Base-by-base conservation (phyloP, 2,888 invertebrate species). In the Drosophila ustulata region DNA sequence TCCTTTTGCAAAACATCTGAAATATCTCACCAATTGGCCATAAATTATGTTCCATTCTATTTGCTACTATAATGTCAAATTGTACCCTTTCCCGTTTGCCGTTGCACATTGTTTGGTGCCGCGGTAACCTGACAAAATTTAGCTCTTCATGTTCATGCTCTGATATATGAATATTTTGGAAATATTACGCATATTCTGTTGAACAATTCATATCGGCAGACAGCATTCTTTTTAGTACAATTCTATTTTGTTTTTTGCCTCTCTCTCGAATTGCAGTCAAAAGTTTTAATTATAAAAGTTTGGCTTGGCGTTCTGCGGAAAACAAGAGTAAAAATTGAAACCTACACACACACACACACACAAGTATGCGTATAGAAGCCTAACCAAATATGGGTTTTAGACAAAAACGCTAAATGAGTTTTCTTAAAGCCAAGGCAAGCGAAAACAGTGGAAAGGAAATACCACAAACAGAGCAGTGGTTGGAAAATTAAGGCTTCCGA, bases 221-320 rank as follows among this genome's bases (percentile, higher is more conserved):
- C n/a, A 37, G 6, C 30, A 39, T 66, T 52, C 25, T 56, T 58
- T 30, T 39, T 50, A 7, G 5, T 63, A 18, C 18, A 18, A 18
- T 18, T 18, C 18, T 45, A n/a, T 28, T 55, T 66, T 57, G 65
- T 51, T 49, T 50, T 52, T 66, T 2, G 13, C 39, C 63, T 69
- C 55, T 37, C 39, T 45, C 34, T 18, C 51, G 58, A 67, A 71
- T 77, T 67, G 50, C 64, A 68, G 87, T 41, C 50, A 75, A 82
- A 82, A 82, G 82, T 82, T 82, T 82, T 82, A 82, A 87, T 82
- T 82, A 84, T 78, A 82, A 82, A 82, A 82, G 88, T 82, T 82
- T 70, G 50, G 26, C 50, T 46, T 41, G 39, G 37, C 43, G 37
- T 47, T 57, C 72, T 71, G 82, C 71, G 67, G 51, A 51, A 66